These are phyloP conservation scores for Brenthis hecate DNA, from an alignment of 2,888 invertebrate genomes.

Conservation along the genomic window DNA sequence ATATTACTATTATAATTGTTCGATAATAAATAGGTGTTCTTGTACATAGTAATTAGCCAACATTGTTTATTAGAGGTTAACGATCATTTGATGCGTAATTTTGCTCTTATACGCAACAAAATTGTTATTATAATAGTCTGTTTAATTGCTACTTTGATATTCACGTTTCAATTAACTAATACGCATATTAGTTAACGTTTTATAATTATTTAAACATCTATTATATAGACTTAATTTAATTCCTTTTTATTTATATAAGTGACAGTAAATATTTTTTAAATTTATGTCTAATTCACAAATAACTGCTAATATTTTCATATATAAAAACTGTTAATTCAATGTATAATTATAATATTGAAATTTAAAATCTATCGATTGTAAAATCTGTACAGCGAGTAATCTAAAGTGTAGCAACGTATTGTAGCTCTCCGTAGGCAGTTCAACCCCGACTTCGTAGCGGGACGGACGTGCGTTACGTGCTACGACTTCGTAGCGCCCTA, in stretches of 20 bases:
- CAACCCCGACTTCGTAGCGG: constrained; percentile 68
- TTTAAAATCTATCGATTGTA: constrained; percentile 68
- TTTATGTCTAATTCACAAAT: too few species aligned
- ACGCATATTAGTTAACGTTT: too few species aligned
- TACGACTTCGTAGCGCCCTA: constrained; percentile 30
- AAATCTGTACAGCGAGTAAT: constrained; percentile 74
- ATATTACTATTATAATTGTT: too few species aligned
- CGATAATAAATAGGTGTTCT: neutral
- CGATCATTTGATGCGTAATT: constrained; percentile 4
- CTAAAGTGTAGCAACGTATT: constrained; percentile 66
- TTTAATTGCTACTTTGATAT: neutral
- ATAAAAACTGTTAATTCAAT: neutral
- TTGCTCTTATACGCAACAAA: neutral
- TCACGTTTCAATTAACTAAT: neutral
- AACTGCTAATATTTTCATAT: too few species aligned
- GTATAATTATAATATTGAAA: constrained; percentile 12
- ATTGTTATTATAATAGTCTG: neutral
- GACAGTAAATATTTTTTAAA: neutral
- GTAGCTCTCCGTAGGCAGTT: constrained; percentile 74
- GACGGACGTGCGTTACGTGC: constrained; percentile 51
- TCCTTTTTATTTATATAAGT: too few species aligned
- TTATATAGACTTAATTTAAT: too few species aligned
- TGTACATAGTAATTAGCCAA: neutral
- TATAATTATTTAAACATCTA: too few species aligned
- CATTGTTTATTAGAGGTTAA: neutral